Percentiles rank a stretch among this genome's conserved stretches.
phyloP scores from a whole-genome alignment of 2,797 vertebrate genomes.

The Chromobotia macracanthus region DNA sequence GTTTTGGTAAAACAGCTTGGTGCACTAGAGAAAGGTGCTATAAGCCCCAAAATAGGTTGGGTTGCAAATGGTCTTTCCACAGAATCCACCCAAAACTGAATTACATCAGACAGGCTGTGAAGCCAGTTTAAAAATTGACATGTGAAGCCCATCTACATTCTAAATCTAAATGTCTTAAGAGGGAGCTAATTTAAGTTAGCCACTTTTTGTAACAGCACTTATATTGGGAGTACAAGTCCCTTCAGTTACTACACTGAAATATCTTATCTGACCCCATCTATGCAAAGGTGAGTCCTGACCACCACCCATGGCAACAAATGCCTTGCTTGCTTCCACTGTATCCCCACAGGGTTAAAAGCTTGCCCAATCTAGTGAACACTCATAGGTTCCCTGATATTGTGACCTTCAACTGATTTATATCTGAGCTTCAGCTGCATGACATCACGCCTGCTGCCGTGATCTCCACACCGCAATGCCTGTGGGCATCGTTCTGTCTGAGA shows the following conservation, averaged over 20 bases:
- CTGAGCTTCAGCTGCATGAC: slow-evolving; percentile 57
- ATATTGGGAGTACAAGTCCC: background rate
- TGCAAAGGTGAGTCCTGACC: background rate
- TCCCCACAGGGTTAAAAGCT: slow-evolving; percentile 36
- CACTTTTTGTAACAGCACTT: too few species aligned
- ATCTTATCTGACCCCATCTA: slow-evolving; percentile 8
- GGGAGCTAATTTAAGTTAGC: too few species aligned
- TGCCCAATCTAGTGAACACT: slow-evolving; percentile 25
- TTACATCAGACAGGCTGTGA: background rate
- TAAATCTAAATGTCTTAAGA: too few species aligned
- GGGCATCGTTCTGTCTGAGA: slow-evolving; percentile 61
- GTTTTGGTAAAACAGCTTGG: slow-evolving; percentile 39
- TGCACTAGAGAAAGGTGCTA: slow-evolving; percentile 8
- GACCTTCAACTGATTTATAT: slow-evolving; percentile 37
- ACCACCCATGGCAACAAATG: slow-evolving; percentile 75
- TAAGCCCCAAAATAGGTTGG: slow-evolving; percentile 74
- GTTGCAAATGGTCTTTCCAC: slow-evolving; percentile 7
- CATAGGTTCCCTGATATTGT: slow-evolving; percentile 18
- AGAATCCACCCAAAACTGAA: background rate
- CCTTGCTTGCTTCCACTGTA: slow-evolving; percentile 54
- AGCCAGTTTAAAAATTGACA: background rate
- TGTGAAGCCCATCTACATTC: background rate
- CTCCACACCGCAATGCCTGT: too few species aligned
- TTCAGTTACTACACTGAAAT: background rate
- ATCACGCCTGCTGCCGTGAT: slow-evolving; percentile 56